These are phyloP conservation scores for Microdon myrmicae DNA, from an alignment of 2,888 invertebrate genomes.

Conservation along the genomic window DNA sequence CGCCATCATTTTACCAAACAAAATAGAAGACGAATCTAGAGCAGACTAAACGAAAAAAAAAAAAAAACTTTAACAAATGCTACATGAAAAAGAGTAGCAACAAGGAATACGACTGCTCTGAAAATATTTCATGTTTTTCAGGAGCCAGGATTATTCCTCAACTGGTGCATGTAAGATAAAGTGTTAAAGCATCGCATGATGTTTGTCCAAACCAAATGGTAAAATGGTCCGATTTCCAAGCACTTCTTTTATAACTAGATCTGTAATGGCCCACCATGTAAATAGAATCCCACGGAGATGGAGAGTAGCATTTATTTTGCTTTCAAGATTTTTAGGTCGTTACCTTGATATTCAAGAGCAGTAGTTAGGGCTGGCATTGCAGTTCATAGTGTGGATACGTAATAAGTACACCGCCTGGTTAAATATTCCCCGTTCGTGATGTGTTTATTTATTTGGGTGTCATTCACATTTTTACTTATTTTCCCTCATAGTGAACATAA, in stretches of 20 bases:
- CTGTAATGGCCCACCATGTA: slow-evolving; percentile 3
- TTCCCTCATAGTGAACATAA: too few species aligned
- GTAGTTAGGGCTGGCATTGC: background rate
- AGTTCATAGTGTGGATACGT: too few species aligned
- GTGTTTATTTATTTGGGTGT: slow-evolving; percentile 6
- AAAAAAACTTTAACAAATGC: background rate
- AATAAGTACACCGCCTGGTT: too few species aligned
- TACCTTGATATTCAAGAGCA: too few species aligned
- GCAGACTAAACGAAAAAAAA: background rate
- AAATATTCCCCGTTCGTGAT: slow-evolving; percentile 13
- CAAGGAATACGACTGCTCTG: slow-evolving; percentile 16
- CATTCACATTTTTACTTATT: too few species aligned
- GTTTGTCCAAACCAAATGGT: slow-evolving; percentile 25
- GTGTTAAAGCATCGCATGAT: slow-evolving; percentile 30
- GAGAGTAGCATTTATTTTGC: too few species aligned
- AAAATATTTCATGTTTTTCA: slow-evolving; percentile 21
- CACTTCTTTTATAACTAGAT: background rate
- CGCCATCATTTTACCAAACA: slow-evolving; percentile 8
- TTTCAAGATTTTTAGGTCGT: too few species aligned
- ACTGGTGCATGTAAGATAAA: slow-evolving; percentile 43
- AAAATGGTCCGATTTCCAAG: slow-evolving; percentile 1
- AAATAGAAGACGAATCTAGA: background rate
- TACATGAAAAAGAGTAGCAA: slow-evolving; percentile 1
- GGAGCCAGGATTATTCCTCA: slow-evolving; percentile 33
- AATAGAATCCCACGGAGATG: too few species aligned